Evolutionary conservation across 2,113 vertebrate species (phyloP).

Genomic region (Microcebus murinus): DNA sequence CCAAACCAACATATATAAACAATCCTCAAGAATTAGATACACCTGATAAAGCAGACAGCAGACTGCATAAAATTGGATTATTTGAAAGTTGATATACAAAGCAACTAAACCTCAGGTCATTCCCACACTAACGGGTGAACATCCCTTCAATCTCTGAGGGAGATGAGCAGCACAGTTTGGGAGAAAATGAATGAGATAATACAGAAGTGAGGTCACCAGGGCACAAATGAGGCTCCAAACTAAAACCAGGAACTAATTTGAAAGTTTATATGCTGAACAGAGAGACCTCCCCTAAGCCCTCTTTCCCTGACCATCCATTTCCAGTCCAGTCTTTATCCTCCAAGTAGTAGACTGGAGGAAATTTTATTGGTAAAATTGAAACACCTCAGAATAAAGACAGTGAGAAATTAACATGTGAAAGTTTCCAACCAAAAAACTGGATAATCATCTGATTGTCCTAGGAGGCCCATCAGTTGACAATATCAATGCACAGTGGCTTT

Average conservation of each 20-base stretch:
- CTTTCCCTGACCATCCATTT: neutral
- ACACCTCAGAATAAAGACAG: neutral
- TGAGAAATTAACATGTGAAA: neutral
- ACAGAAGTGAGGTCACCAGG: neutral
- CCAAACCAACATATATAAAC: neutral
- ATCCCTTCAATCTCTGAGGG: neutral
- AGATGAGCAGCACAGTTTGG: neutral
- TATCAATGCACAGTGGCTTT: neutral
- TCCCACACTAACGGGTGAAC: neutral
- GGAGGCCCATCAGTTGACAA: neutral
- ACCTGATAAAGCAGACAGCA: neutral
- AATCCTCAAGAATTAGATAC: neutral
- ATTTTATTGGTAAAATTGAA: conserved; percentile 21
- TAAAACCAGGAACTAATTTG: neutral
- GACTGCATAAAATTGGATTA: neutral
- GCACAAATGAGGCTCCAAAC: neutral
- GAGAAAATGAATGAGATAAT: neutral
- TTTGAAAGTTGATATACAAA: neutral
- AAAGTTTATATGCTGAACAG: neutral
- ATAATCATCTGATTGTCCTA: neutral
- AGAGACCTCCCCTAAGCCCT: neutral
- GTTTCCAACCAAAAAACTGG: neutral
- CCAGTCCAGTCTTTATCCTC: neutral
- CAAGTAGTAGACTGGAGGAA: neutral
- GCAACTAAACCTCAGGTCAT: neutral